These are phyloP conservation scores for Agonopterix heracliana DNA, from an alignment of 2,888 invertebrate genomes.

Conservation along the genomic window DNA sequence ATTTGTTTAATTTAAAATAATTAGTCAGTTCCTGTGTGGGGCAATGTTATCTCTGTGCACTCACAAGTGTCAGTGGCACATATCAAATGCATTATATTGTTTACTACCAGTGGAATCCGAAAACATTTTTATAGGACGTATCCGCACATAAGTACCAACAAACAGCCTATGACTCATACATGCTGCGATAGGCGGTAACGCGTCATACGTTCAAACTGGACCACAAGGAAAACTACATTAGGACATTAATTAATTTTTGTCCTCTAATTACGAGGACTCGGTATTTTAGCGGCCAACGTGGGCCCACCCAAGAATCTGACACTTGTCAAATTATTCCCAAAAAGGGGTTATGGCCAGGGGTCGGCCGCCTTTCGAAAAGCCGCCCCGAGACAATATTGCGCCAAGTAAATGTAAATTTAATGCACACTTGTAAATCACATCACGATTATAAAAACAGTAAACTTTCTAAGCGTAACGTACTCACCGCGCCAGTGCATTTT, in stretches of 20 bases:
- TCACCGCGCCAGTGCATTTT: constrained; percentile 97
- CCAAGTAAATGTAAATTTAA: constrained; percentile 20
- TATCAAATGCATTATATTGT: constrained; percentile 42
- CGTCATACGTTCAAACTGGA: constrained; percentile 42
- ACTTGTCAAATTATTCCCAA: constrained; percentile 60
- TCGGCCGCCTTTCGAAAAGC: constrained; percentile 32
- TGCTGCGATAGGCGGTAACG: constrained; percentile 59
- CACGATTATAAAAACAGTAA: constrained; percentile 54
- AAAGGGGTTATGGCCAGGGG: constrained; percentile 57
- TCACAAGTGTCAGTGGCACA: constrained; percentile 10
- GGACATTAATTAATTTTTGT: constrained; percentile 18
- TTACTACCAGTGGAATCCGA: constrained; percentile 52
- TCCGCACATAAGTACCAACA: constrained; percentile 59
- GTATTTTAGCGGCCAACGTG: constrained; percentile 52
- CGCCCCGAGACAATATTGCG: constrained; percentile 20
- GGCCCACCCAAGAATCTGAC: constrained; percentile 71
- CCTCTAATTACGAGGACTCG: constrained; percentile 11
- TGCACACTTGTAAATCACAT: constrained; percentile 38
- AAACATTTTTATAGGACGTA: constrained; percentile 58
- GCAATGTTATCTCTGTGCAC: constrained; percentile 3
- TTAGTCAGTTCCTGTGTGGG: constrained; percentile 33
- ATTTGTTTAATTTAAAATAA: constrained; percentile 8
- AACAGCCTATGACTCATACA: constrained; percentile 65
- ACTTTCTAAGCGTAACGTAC: constrained; percentile 78
- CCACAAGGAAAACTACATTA: constrained; percentile 33